Base-by-base conservation (phyloP, 2,113 vertebrate genomes). In the Numenius arquata region DNA sequence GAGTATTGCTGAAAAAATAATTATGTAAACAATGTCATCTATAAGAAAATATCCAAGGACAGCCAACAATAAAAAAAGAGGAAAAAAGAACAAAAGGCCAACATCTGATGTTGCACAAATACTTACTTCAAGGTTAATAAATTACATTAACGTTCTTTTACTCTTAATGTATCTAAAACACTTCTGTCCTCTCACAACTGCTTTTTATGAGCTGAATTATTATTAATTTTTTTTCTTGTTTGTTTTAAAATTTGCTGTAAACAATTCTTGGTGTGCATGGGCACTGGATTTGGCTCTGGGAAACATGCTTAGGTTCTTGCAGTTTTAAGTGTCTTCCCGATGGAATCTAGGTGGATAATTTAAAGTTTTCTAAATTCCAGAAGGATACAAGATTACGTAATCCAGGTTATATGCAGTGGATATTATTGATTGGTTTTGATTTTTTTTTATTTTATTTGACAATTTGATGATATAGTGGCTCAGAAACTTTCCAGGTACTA, bases 11-110 rank as follows among this genome's bases (percentile, higher is more conserved):
- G 59, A 71, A 89, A 71, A n/a, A 74, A 66, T 3, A 3, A 9
- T 59, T 61, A 18, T 63, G 13, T 62, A 65, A 73, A 53, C 34
- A 20, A 59, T 4, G 3, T 17, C 29, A 87, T 36, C 67, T 63
- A 10, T 62, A 89, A 52, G 20, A 71, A 88, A 59, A 74, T 23
- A 14, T 36, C n/a, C 47, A 63, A 63, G 9, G 12, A 77, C 8
- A 73, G 12, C 5, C 11, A 89, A 45, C 4, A 66, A 23, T 8
- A 23, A 27, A 47, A 74, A 8, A 11, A 1, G 10, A 1, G 0
- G 2, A n/a, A 22, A 20, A 38, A 43, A 21, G 2, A 15, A 48
- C 8, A 43, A 40, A 47, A 8, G 0, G 2, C 6, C 16, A 72
- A 27, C 11, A 22, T 22, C 18, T 45, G 4, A 27, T 53, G 25